phyloP scores from a whole-genome alignment of 2,113 vertebrate genomes.

The Apus apus region DNA sequence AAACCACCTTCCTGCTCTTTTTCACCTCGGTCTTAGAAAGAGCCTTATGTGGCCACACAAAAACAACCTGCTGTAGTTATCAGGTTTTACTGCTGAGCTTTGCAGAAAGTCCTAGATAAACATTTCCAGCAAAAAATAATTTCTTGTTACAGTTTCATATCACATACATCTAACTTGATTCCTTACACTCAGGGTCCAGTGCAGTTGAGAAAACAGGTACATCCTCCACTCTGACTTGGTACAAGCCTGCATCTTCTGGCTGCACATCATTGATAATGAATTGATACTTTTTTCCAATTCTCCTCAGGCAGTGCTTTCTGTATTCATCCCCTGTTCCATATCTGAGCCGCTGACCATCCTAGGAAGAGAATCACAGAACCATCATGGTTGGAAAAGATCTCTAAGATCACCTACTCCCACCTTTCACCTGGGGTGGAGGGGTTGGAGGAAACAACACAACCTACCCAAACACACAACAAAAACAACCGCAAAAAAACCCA shows the following conservation, averaged over 20 bases:
- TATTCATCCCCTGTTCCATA: conserved; percentile 54
- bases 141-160: background rate
- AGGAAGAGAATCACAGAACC: background rate
- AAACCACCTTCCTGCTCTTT: background rate
- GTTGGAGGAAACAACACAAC: too few relatives aligned
- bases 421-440: too few relatives aligned
- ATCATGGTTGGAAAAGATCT: too few relatives aligned
- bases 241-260: conserved; percentile 86
- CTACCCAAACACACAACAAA: too few relatives aligned
- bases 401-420: too few relatives aligned
- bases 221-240: conserved; percentile 87
- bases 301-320: conserved; percentile 69
- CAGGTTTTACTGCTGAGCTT: background rate
- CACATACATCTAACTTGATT: background rate
- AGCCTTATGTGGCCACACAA: background rate
- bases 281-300: conserved; percentile 74
- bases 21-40: background rate
- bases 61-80: background rate
- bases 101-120: background rate
- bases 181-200: conserved; percentile 76
- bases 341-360: conserved; percentile 79
- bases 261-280: conserved; percentile 83
- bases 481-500: too few relatives aligned
- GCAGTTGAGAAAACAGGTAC: conserved; percentile 83
- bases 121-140: background rate